Percentiles rank a stretch among this genome's conserved stretches.
Evolutionary conservation across 2,888 invertebrate genomes (phyloP).

Genomic region (Rhagonycha fulva): DNA sequence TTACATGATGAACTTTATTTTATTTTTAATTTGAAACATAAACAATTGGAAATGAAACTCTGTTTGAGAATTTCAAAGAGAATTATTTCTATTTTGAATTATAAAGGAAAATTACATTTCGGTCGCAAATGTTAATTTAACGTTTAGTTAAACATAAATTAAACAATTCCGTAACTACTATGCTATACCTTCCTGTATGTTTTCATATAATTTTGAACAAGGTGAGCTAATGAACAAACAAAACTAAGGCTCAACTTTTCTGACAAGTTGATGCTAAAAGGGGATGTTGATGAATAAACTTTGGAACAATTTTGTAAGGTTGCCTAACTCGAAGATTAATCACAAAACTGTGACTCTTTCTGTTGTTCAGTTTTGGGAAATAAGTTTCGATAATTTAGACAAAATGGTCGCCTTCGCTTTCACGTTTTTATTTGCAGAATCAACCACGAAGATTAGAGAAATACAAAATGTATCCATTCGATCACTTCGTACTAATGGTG

Average conservation of each 20-base stretch:
- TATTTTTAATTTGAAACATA: background rate
- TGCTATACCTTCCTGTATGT: background rate
- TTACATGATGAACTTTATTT: background rate
- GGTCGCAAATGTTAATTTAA: background rate
- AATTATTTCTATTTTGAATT: background rate
- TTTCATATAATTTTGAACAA: constrained; percentile 5
- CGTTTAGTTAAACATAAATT: background rate
- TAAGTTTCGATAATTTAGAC: background rate
- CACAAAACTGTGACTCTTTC: background rate
- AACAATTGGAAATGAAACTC: background rate
- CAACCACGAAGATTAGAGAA: constrained; percentile 6
- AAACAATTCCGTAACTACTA: background rate
- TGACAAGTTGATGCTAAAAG: background rate
- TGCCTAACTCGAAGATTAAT: background rate
- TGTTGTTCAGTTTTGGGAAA: background rate
- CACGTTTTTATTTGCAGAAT: background rate
- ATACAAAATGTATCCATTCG: constrained; percentile 10
- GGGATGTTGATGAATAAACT: background rate
- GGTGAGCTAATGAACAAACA: constrained; percentile 17
- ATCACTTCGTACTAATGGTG: constrained; percentile 13
- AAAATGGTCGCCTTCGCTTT: too few species aligned
- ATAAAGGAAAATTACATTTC: background rate
- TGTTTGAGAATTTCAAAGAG: background rate
- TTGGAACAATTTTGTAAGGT: background rate
- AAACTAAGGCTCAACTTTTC: background rate